Base-by-base conservation (phyloP, 2,888 invertebrate genomes). In the Phyto melanocephala region DNA sequence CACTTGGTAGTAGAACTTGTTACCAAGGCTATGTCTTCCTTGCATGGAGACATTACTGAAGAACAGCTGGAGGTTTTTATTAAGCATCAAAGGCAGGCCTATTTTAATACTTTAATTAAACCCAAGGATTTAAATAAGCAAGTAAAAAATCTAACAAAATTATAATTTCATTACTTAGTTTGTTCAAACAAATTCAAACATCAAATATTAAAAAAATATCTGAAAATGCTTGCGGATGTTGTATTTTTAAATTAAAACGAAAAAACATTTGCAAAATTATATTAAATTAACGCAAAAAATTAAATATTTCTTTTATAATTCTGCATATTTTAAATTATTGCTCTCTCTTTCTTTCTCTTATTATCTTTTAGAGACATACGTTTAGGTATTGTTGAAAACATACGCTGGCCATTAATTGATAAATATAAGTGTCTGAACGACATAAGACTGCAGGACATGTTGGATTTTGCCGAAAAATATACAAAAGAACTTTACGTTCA, bases 71-170 rank as follows among this genome's bases (percentile, higher is more conserved):
- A 93, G 63, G 95, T 95, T 0, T 93, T 97, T 86, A 85, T 87
- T 15, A 88, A 87, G 45, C 88, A 91, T 67, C 89, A 89, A 68
- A 95, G 95, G 85, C 94, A 94, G 84, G 88, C 88, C 1, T 96
- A 95, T 88, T 95, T 95, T 90, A 97, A 97, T 90, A 92, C 92
- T 47, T 93, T 95, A 65, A 92, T 96, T 84, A 95, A 95, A 87
- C 95, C 96, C 6, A 92, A 93, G 77, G 93, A 93, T 74, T 91
- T 97, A 0, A 93, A 93, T 86, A 95, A 94, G 95, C 96, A 90
- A 89, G 92, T 89, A 28, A 28, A 28, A 28, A 28, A 3, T 5
- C 6, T 28, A 28, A 28, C 3, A 28, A 28, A 28, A 28, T n/a
- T n/a, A n/a, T n/a, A n/a, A n/a, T n/a, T n/a, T n/a, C n/a, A n/a